A percentile compares a stretch with the other conserved stretches of the same genome.
These are phyloP conservation scores for Ophonus ardosiacus DNA, from an alignment of 2,888 invertebrate genomes.

Conservation along the genomic window DNA sequence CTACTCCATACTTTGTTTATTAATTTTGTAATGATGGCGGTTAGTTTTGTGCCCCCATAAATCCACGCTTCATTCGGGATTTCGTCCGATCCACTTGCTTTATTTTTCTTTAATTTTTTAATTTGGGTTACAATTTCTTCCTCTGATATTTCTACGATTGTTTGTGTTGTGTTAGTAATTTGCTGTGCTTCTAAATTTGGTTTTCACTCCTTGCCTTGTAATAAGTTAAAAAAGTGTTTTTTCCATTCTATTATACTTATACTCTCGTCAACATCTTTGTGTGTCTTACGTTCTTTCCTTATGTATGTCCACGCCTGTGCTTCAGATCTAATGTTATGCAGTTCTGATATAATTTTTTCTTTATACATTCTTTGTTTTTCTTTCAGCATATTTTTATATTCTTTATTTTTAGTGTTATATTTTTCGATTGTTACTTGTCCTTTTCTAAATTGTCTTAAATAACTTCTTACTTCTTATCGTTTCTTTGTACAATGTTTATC, in stretches of 20 bases:
- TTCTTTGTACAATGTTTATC: neutral
- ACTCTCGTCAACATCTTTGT: neutral
- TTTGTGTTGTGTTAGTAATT: no score
- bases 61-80: neutral
- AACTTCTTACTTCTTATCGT: neutral
- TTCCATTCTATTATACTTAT: neutral
- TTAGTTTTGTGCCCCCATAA: neutral
- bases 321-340: neutral
- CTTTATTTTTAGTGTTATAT: neutral
- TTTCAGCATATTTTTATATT: neutral
- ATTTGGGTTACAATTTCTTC: no score
- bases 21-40: neutral
- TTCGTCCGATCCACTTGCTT: neutral
- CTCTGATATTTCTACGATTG: no score
- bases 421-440: neutral
- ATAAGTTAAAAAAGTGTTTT: neutral
- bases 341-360: no score
- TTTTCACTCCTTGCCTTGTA: neutral
- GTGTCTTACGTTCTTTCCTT: neutral
- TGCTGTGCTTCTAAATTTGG: neutral
- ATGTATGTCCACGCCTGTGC: slow-evolving; percentile 3
- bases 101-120: neutral
- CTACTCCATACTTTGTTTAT: no score
- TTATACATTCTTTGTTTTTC: no score
- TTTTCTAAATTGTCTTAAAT: neutral